Evolutionary conservation across 2,797 vertebrate species (phyloP).

Genomic region (Halcyon chelicuti): DNA sequence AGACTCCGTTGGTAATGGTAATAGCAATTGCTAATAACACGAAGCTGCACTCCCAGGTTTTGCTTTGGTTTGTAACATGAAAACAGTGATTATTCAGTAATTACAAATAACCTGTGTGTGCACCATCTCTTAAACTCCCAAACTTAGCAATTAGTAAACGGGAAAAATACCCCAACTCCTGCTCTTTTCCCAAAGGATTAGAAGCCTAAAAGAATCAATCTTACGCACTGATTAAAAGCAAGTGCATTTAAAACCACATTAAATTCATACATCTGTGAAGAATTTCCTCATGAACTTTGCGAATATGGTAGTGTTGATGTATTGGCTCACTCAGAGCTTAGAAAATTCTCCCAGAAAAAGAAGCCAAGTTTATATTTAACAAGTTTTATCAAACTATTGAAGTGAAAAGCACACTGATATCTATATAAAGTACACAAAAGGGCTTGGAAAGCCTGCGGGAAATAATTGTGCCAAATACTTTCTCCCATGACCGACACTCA

Average conservation of each 20-base stretch:
- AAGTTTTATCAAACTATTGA: constrained; percentile 46
- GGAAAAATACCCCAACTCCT: neutral
- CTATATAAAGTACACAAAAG: constrained; percentile 31
- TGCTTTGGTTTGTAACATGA: neutral
- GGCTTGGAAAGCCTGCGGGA: constrained; percentile 13
- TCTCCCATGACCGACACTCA: neutral
- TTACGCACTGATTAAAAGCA: neutral
- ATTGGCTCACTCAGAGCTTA: neutral
- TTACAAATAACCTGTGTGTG: neutral
- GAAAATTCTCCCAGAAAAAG: constrained; percentile 11
- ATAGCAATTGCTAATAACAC: neutral
- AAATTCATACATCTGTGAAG: neutral
- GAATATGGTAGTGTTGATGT: neutral
- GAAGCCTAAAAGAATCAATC: neutral
- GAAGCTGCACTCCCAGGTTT: neutral
- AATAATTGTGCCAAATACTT: constrained; percentile 25
- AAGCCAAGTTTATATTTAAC: constrained; percentile 70
- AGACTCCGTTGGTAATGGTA: neutral
- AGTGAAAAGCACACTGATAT: constrained; percentile 17
- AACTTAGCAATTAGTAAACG: neutral
- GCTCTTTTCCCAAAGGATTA: neutral
- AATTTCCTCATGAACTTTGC: neutral
- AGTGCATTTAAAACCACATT: no score
- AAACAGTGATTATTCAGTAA: neutral
- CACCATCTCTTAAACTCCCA: neutral